These are phyloP conservation scores for Tortricodes alternella DNA, from an alignment of 2,888 invertebrate genomes.

Conservation along the genomic window DNA sequence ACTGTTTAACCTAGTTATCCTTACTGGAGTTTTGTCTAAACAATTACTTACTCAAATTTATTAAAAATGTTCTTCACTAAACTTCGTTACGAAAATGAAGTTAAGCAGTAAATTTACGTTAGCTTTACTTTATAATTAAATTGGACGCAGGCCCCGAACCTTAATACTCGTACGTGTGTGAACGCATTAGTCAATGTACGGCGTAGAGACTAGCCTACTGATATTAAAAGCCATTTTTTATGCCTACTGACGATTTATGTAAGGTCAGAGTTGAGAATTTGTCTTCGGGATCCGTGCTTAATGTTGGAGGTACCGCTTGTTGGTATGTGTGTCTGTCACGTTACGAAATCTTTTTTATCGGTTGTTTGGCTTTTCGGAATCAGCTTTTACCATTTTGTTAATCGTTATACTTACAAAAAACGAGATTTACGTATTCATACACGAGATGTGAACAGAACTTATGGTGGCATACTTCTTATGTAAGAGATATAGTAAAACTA, in stretches of 20 bases:
- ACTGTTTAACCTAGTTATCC: too few relatives aligned
- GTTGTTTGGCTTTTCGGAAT: conserved; percentile 3
- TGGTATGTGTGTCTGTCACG: conserved; percentile 6
- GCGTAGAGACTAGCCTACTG: conserved; percentile 58
- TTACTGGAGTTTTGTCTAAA: too few relatives aligned
- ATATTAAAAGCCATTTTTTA: conserved; percentile 55
- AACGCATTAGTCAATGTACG: conserved; percentile 69
- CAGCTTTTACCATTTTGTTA: not conserved
- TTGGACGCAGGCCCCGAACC: not conserved
- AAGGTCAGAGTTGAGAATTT: conserved; percentile 64
- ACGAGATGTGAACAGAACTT: too few relatives aligned
- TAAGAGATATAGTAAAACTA: too few relatives aligned
- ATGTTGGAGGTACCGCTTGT: not conserved
- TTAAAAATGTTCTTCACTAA: not conserved
- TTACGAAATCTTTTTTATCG: conserved; percentile 10
- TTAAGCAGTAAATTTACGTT: not conserved
- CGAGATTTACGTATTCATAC: too few relatives aligned
- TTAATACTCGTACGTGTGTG: conserved; percentile 51
- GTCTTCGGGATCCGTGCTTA: conserved; percentile 40
- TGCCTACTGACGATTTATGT: conserved; percentile 49
- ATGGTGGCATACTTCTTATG: too few relatives aligned
- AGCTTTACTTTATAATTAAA: conserved; percentile 5
- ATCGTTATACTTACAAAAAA: not conserved
- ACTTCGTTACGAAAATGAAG: not conserved
- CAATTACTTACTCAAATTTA: too few relatives aligned